Percentiles rank a stretch among this genome's conserved stretches.
These are phyloP conservation scores for Gonioctena quinquepunctata DNA, from an alignment of 1,140 invertebrate species.

Conservation along the genomic window DNA sequence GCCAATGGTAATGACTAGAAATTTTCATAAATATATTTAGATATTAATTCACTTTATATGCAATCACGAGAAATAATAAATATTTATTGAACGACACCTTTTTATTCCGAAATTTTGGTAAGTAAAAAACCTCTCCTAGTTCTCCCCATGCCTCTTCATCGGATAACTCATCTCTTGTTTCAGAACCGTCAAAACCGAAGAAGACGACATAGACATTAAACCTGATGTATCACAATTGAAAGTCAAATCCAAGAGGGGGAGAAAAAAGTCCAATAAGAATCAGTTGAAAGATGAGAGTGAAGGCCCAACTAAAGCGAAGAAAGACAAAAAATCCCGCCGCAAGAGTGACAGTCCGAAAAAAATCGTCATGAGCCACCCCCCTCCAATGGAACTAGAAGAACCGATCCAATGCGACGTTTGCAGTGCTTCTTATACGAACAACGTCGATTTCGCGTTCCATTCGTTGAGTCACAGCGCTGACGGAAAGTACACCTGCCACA, in stretches of 20 bases:
- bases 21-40: too few species aligned
- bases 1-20: too few species aligned
- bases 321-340: background rate
- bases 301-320: background rate
- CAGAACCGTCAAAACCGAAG: background rate
- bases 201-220: background rate
- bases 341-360: conserved; percentile 15
- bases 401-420: conserved; percentile 47
- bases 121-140: background rate
- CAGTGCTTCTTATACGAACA: conserved; percentile 45
- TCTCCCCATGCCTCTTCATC: background rate
- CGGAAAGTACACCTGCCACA: conserved; percentile 52
- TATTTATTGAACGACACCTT: background rate
- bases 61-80: background rate
- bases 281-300: background rate
- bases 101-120: background rate
- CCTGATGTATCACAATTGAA: background rate
- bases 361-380: conserved; percentile 7
- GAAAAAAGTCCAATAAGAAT: conserved; percentile 2
- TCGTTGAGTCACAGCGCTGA: conserved; percentile 49
- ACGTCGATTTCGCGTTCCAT: conserved; percentile 43
- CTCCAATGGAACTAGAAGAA: conserved; percentile 11
- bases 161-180: background rate
- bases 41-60: background rate
- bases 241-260: background rate